phyloP scores from a whole-genome alignment of 2,888 invertebrate species.

The Eurytoma californica region DNA sequence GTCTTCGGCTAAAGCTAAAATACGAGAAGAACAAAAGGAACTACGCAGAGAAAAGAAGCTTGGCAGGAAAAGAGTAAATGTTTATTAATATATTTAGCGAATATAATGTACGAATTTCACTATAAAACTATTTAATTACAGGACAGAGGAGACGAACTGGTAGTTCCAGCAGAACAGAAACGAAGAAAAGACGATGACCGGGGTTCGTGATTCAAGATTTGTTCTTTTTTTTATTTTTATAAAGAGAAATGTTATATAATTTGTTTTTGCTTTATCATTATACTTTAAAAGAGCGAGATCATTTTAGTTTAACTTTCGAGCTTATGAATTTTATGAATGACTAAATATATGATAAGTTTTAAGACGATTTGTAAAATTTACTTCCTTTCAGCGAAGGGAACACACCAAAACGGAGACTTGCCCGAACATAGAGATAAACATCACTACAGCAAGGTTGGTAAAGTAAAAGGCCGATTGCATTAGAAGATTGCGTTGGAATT shows the following conservation, averaged over 20 bases:
- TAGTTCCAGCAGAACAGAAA: slow-evolving; percentile 82
- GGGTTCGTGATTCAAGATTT: slow-evolving; percentile 75
- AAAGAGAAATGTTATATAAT: slow-evolving; percentile 24
- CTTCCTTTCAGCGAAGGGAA: slow-evolving; percentile 74
- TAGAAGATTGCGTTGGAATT: background rate
- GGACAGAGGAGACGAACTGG: slow-evolving; percentile 86
- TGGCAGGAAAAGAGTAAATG: slow-evolving; percentile 85
- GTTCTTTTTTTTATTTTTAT: slow-evolving; percentile 22
- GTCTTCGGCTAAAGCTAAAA: slow-evolving; percentile 69
- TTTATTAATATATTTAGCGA: slow-evolving; percentile 46
- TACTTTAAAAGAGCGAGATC: slow-evolving; percentile 9
- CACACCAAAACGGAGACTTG: slow-evolving; percentile 87
- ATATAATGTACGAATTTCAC: slow-evolving; percentile 29
- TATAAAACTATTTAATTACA: slow-evolving; percentile 66
- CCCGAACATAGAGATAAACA: slow-evolving; percentile 84
- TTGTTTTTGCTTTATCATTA: slow-evolving; percentile 47
- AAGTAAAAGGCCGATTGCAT: slow-evolving; percentile 58
- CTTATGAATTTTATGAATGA: slow-evolving; percentile 25
- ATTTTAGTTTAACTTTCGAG: slow-evolving; percentile 37
- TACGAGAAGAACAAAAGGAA: slow-evolving; percentile 87
- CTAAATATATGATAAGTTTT: slow-evolving; percentile 40
- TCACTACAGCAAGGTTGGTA: slow-evolving; percentile 83
- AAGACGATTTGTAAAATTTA: slow-evolving; percentile 43
- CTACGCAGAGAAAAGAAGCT: slow-evolving; percentile 87
- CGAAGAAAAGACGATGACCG: slow-evolving; percentile 88